Percentiles rank a stretch among this genome's conserved stretches.
These are phyloP conservation scores for Rugalucina vietnamica DNA, from an alignment of 2,888 invertebrate genomes.

Conservation along the genomic window DNA sequence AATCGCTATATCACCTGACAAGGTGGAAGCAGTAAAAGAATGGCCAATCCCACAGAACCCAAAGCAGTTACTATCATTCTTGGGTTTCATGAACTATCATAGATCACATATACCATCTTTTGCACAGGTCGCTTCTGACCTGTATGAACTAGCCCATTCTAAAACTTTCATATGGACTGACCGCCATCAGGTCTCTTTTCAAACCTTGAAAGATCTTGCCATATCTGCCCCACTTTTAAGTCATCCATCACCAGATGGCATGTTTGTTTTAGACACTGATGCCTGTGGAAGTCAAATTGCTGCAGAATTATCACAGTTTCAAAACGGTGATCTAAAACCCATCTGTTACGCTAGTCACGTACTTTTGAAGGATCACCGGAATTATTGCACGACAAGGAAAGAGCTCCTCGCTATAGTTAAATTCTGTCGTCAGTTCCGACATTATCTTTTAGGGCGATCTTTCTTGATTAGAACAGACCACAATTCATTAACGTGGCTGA, in stretches of 20 bases:
- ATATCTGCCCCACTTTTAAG: background rate
- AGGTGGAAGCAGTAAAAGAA: background rate
- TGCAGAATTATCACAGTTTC: background rate
- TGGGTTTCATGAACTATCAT: constrained; percentile 25
- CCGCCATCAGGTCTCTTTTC: background rate
- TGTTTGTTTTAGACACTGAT: background rate
- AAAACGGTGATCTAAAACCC: constrained; percentile 20
- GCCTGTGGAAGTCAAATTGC: background rate
- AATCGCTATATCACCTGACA: background rate
- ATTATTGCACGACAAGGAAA: too few species aligned
- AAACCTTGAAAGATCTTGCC: background rate
- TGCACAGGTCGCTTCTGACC: background rate
- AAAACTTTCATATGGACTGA: background rate
- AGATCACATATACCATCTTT: background rate
- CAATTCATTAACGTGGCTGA: too few species aligned
- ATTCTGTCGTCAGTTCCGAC: too few species aligned
- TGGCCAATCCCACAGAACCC: constrained; percentile 5
- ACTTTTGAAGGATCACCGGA: background rate
- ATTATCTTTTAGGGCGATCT: too few species aligned
- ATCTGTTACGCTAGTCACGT: constrained; percentile 22
- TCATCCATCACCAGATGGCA: background rate
- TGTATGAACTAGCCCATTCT: background rate
- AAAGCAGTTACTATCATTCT: too few species aligned
- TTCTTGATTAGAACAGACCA: too few species aligned
- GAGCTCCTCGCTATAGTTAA: too few species aligned